These are phyloP conservation scores for Drosophila putrida DNA, from an alignment of 2,888 invertebrate genomes.

Conservation along the genomic window DNA sequence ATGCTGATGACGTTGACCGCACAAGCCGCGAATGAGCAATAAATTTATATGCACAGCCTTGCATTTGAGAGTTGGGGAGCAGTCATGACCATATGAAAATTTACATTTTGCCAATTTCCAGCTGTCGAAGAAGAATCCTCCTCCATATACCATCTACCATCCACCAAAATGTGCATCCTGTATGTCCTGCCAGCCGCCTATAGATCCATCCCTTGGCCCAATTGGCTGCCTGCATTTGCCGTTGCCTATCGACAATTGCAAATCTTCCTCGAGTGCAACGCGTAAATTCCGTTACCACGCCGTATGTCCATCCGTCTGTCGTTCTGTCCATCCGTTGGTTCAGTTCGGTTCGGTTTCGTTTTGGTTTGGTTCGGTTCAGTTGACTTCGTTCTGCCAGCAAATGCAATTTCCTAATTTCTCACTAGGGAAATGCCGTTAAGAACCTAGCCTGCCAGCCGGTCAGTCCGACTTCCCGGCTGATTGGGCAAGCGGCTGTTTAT, in stretches of 20 bases:
- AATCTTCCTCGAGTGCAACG: slow-evolving; percentile 61
- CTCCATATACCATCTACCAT: neutral
- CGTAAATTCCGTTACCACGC: slow-evolving; percentile 67
- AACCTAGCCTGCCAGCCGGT: slow-evolving; percentile 47
- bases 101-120: slow-evolving; percentile 84
- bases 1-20: slow-evolving; percentile 43
- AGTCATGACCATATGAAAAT: slow-evolving; percentile 71
- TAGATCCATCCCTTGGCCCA: slow-evolving; percentile 22
- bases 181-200: neutral
- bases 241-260: slow-evolving; percentile 60
- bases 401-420: slow-evolving; percentile 84
- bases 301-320: slow-evolving; percentile 24
- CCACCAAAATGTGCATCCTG: neutral
- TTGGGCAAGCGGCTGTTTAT: slow-evolving; percentile 44
- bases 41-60: slow-evolving; percentile 65
- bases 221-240: slow-evolving; percentile 55
- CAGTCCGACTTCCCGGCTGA: slow-evolving; percentile 50
- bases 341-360: slow-evolving; percentile 6
- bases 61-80: slow-evolving; percentile 1
- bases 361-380: slow-evolving; percentile 8
- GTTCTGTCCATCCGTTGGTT: slow-evolving; percentile 6
- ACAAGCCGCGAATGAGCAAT: slow-evolving; percentile 67
- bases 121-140: slow-evolving; percentile 62
- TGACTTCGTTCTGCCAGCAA: slow-evolving; percentile 60
- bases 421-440: slow-evolving; percentile 80